Conservation (phyloP, 2,797 vertebrate genomes). For the Rhabdophis nuchalis region DNA sequence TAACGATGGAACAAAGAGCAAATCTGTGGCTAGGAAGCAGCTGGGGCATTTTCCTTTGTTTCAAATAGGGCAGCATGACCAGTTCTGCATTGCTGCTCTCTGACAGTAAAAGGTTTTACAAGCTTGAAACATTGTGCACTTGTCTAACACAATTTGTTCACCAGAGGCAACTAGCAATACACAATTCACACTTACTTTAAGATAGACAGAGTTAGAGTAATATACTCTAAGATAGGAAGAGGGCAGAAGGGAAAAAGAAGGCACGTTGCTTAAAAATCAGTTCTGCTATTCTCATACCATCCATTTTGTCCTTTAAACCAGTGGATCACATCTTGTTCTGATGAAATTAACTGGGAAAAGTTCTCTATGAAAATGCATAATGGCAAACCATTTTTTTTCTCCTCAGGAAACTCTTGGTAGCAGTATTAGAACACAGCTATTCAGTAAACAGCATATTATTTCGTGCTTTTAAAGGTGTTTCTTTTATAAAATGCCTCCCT, state of each 20-base stretch:
- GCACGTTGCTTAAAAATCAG: fast-evolving
- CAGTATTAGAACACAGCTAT: conserved; percentile 45
- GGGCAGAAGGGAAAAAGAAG: background rate
- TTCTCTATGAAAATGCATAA: conserved; percentile 25
- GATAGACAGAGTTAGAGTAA: background rate
- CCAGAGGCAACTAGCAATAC: fast-evolving
- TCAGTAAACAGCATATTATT: conserved; percentile 26
- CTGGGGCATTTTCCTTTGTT: background rate
- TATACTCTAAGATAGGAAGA: fast-evolving
- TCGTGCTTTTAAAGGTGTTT: background rate
- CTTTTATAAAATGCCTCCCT: background rate
- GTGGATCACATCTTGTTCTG: background rate
- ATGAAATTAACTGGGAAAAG: conserved; percentile 49
- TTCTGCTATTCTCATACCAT: conserved; percentile 33
- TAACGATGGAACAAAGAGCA: background rate
- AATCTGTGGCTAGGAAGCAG: background rate
- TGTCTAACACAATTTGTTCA: background rate
- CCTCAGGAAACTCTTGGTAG: conserved; percentile 43
- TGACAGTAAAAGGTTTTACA: background rate
- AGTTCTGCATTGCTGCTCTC: background rate
- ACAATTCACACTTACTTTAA: background rate
- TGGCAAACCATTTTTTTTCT: conserved; percentile 47
- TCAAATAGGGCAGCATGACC: background rate
- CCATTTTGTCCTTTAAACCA: conserved; percentile 32
- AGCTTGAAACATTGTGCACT: background rate